These are phyloP conservation scores for Tipula lateralis DNA, from an alignment of 2,888 invertebrate genomes.

Conservation along the genomic window DNA sequence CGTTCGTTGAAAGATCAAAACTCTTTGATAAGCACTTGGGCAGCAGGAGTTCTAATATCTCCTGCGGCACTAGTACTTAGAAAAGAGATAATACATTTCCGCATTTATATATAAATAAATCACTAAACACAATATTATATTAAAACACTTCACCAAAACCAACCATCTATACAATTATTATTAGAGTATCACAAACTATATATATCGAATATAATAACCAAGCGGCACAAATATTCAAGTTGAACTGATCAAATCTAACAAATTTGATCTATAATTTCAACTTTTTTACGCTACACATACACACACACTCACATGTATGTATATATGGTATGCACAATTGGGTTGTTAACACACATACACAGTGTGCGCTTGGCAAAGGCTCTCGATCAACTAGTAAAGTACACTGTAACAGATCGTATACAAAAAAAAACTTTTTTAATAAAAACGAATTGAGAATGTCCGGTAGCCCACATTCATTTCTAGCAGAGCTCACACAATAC, in stretches of 20 bases:
- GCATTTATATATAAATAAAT: neutral
- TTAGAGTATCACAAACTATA: neutral
- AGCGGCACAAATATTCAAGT: neutral
- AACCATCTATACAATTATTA: neutral
- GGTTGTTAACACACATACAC: neutral
- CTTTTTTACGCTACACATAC: neutral
- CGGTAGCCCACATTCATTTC: slow-evolving; percentile 29
- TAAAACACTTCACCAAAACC: neutral
- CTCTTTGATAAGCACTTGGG: slow-evolving; percentile 52
- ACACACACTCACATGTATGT: neutral
- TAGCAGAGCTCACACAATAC: neutral
- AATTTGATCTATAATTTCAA: slow-evolving; percentile 19
- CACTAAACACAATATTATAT: neutral
- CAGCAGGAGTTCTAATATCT: slow-evolving; percentile 51
- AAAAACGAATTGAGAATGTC: slow-evolving; percentile 27
- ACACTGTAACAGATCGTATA: neutral
- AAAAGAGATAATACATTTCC: slow-evolving; percentile 40
- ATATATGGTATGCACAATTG: neutral
- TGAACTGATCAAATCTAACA: slow-evolving; percentile 5
- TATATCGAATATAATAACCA: neutral
- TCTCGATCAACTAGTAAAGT: neutral
- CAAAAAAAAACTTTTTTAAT: neutral
- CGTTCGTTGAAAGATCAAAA: slow-evolving; percentile 43
- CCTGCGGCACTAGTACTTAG: slow-evolving; percentile 53
- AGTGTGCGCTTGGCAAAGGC: neutral